Evolutionary conservation across 1,140 invertebrate genomes (phyloP).

Genomic region (Diuraphis noxia): DNA sequence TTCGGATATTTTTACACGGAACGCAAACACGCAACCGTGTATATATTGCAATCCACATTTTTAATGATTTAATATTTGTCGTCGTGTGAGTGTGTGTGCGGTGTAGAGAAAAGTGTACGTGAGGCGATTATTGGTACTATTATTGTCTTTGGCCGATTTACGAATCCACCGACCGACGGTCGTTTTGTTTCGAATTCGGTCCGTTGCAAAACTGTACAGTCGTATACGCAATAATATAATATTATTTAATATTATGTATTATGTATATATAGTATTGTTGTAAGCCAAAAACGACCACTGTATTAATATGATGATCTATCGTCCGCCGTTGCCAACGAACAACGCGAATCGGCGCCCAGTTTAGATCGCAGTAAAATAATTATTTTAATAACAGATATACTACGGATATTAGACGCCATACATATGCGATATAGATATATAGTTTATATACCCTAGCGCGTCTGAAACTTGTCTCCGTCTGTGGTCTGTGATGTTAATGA

Average conservation of each 20-base stretch:
- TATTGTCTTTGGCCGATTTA: neutral
- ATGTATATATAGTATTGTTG: neutral
- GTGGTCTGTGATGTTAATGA: slow-evolving; percentile 39
- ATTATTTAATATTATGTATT: too few relatives aligned
- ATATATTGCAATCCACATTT: neutral
- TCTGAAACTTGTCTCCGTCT: neutral
- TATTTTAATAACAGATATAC: slow-evolving; percentile 3
- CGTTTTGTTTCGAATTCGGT: neutral
- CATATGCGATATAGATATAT: neutral
- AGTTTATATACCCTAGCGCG: neutral
- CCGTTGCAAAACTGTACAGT: neutral
- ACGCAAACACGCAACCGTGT: neutral
- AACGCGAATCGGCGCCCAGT: slow-evolving; percentile 24
- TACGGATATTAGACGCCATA: slow-evolving; percentile 1
- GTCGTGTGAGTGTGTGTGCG: neutral
- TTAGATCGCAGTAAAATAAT: slow-evolving; percentile 8
- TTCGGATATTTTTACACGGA: neutral
- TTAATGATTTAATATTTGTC: too few relatives aligned
- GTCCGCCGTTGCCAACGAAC: neutral
- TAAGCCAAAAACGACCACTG: neutral
- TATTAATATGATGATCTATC: neutral
- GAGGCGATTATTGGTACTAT: neutral
- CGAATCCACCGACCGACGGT: neutral
- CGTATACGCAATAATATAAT: neutral
- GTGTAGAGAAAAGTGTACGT: too few relatives aligned